Percentiles rank a stretch among this genome's conserved stretches.
Evolutionary conservation across 2,888 invertebrate genomes (phyloP).

Genomic region (Hartigia nigra): DNA sequence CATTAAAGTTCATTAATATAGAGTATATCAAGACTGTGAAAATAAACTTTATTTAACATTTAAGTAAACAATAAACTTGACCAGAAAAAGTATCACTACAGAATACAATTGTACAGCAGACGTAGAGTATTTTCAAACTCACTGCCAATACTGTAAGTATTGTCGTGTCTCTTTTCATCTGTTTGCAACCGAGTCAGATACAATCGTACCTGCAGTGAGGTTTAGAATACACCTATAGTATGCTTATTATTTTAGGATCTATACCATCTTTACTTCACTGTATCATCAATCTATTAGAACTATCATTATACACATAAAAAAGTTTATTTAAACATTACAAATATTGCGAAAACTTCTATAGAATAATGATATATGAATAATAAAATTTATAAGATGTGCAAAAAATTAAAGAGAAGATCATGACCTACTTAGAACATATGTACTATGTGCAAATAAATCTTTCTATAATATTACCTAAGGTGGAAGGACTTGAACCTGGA

Average conservation of each 20-base stretch:
- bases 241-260: too few species aligned
- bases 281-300: neutral
- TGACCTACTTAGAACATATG: neutral
- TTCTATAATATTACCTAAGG: conserved; percentile 17
- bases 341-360: conserved; percentile 8
- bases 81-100: neutral
- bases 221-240: too few species aligned
- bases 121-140: too few species aligned
- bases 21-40: neutral
- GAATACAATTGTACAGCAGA: too few species aligned
- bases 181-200: too few species aligned
- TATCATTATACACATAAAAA: neutral
- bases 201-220: too few species aligned
- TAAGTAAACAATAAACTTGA: neutral
- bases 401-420: neutral
- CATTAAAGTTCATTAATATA: neutral
- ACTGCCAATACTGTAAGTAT: too few species aligned
- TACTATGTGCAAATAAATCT: neutral
- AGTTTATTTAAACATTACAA: neutral
- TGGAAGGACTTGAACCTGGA: conserved; percentile 13
- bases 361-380: conserved; percentile 6
- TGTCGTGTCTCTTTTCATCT: too few species aligned
- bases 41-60: neutral
- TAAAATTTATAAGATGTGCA: neutral
- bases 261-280: neutral